Evolutionary conservation across 2,888 invertebrate species (phyloP).

Genomic region (Lycocerus yunnanus): DNA sequence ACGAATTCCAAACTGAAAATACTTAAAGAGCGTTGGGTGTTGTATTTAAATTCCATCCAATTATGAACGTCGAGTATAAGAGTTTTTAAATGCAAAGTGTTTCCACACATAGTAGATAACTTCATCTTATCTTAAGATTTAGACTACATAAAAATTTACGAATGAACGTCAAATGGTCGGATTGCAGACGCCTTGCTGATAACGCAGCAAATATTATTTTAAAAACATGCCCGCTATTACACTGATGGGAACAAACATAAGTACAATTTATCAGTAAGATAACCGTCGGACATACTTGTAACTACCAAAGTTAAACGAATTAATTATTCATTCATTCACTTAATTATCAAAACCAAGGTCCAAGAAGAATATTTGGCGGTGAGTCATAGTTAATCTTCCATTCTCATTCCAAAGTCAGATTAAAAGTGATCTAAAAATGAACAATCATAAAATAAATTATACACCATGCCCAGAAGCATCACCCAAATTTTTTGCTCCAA

Average conservation of each 20-base stretch:
- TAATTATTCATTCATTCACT: slow-evolving; percentile 35
- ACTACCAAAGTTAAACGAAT: slow-evolving; percentile 28
- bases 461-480: background rate
- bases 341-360: slow-evolving; percentile 40
- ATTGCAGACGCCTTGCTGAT: background rate
- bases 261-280: slow-evolving; percentile 6
- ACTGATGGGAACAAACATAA: background rate
- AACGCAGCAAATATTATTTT: slow-evolving; percentile 12
- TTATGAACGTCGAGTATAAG: background rate
- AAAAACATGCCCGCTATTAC: background rate
- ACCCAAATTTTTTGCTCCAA: background rate
- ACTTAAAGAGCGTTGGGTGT: background rate
- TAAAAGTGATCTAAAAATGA: slow-evolving; percentile 31
- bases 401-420: slow-evolving; percentile 30
- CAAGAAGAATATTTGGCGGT: slow-evolving; percentile 34
- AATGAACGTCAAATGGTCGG: background rate
- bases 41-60: background rate
- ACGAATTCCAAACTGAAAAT: background rate
- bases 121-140: background rate
- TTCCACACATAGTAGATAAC: background rate
- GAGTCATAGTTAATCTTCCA: slow-evolving; percentile 34
- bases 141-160: background rate
- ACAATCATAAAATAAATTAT: slow-evolving; percentile 11
- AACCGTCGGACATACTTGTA: slow-evolving; percentile 22
- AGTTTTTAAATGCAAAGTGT: background rate